Base-by-base conservation (phyloP, 2,113 vertebrate genomes). In the Lagenorhynchus albirostris region DNA sequence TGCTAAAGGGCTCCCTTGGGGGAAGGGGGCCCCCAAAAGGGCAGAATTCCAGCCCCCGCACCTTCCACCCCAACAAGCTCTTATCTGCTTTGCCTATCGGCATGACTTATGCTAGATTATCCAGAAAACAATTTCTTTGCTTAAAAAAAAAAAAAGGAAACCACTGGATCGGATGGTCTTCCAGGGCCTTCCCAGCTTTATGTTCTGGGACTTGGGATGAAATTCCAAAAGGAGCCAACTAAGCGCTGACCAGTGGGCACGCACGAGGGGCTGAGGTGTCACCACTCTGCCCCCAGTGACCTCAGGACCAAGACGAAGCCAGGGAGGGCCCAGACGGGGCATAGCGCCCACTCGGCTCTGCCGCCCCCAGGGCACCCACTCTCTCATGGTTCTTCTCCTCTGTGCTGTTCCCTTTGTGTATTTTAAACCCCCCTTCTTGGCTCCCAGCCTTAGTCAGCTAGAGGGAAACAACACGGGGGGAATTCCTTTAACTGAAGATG, bases 331-430 rank as follows among this genome's bases (percentile, higher is more conserved):
- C 33, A 1, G 68, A 13, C 11, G 0, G 5, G 63, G 41, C 0
- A 0, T 47, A 2, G 76, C 0, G 0, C 14, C 79, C 0, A 0
- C 33, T 33, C 3, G 0, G 0, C 38, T 63, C 70, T 73, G 47
- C 74, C 63, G 23, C 36, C 13, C 29, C 1, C 25, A 11, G 67
- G 2, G 1, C 65, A 3, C 71, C 44, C 76, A 18, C 60, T 41
- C 0, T 4, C 65, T 41, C 6, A 25, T 0, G 0, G 58, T 4
- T 50, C 58, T 67, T 8, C 33, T 44, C 58, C 94, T 13, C 17
- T 4, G 89, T 0, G 11, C 41, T 6, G 29, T 44, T 73, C 88
- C 53, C 53, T 55, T 36, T 26, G 33, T 9, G 0, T 76, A 55
- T 82, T 58, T 94, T 80, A 95, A 97, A 92, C 91, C 62, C 10